A percentile compares a stretch with the other conserved stretches of the same genome.
phyloP scores from a whole-genome alignment of 2,888 invertebrate species.

The Xestia c-nigrum region DNA sequence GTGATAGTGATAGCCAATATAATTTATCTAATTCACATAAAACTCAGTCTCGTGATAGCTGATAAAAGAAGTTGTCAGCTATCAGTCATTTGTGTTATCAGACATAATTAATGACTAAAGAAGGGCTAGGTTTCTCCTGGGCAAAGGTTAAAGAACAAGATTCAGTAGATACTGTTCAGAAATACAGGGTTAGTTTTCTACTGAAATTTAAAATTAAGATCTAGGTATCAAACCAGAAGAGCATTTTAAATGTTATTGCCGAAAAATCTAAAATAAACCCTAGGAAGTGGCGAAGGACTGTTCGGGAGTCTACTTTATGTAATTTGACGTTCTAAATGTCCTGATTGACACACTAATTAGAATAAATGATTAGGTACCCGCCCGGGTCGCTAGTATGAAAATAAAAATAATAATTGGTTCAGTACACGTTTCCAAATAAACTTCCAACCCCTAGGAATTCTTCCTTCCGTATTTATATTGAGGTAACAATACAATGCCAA shows the following conservation, averaged over 20 bases:
- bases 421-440: too few relatives aligned
- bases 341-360: background rate
- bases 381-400: background rate
- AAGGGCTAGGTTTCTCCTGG: background rate
- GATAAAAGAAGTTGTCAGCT: constrained; percentile 8
- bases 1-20: background rate
- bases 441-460: too few relatives aligned
- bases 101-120: background rate
- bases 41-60: constrained; percentile 5
- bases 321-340: background rate
- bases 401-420: background rate
- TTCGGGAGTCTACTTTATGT: background rate
- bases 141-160: background rate
- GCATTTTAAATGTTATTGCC: too few relatives aligned
- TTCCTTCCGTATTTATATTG: background rate
- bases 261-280: too few relatives aligned
- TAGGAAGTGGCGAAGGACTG: background rate
- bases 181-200: too few relatives aligned
- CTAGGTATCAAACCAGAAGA: too few relatives aligned
- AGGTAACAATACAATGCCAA: background rate
- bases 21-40: constrained; percentile 23
- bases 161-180: background rate
- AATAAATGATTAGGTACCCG: too few relatives aligned
- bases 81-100: constrained; percentile 20
- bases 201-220: too few relatives aligned